Conservation (phyloP, 2,888 invertebrate species). For the Folsomia manolachei region DNA sequence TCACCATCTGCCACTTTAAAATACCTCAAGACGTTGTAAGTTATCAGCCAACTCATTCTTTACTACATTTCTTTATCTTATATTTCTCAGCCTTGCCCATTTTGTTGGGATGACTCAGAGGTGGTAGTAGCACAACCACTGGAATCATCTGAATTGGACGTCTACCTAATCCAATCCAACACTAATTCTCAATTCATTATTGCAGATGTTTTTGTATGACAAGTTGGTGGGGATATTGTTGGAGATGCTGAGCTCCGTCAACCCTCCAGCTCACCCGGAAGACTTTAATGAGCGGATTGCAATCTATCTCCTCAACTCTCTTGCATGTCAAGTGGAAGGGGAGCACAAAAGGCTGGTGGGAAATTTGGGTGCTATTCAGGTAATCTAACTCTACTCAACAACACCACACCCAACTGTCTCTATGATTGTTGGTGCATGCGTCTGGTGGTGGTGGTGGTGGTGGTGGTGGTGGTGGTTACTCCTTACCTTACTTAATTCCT, state of each 20-base stretch:
- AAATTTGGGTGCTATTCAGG: conserved; percentile 79
- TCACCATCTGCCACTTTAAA: conserved; percentile 89
- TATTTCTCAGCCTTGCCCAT: too few relatives aligned
- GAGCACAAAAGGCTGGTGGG: conserved; percentile 87
- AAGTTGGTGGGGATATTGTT: conserved; percentile 78
- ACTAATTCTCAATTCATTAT: conserved; percentile 35
- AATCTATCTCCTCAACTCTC: conserved; percentile 88
- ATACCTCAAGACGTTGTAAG: conserved; percentile 91
- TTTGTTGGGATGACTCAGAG: too few relatives aligned
- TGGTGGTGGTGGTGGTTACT: too few relatives aligned
- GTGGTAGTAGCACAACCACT: too few relatives aligned
- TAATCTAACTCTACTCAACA: conserved; percentile 55
- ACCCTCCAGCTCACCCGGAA: conserved; percentile 63
- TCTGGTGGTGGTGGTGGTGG: too few relatives aligned
- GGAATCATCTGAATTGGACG: background rate
- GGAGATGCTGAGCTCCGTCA: conserved; percentile 72
- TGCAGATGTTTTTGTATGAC: conserved; percentile 84
- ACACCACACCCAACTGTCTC: too few relatives aligned
- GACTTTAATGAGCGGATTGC: conserved; percentile 92
- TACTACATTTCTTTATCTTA: background rate
- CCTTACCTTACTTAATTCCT: too few relatives aligned
- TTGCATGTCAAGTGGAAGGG: conserved; percentile 95
- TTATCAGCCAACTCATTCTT: conserved; percentile 47
- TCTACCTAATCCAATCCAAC: too few relatives aligned
- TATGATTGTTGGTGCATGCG: too few relatives aligned